These are phyloP conservation scores for Cygnus atratus DNA, from an alignment of 2,113 vertebrate species.

Conservation along the genomic window DNA sequence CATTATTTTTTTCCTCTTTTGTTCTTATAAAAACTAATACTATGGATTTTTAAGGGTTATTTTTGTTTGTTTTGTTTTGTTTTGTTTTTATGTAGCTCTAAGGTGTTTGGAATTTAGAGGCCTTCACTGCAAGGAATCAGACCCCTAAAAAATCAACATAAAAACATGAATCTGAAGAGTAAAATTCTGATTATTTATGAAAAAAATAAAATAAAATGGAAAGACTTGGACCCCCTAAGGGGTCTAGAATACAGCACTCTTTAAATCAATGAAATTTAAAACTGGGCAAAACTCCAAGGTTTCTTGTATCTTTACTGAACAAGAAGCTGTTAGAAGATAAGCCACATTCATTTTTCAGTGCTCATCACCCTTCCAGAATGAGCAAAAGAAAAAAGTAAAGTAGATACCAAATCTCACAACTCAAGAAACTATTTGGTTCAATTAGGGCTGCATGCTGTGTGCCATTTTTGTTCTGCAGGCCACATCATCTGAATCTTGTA, in stretches of 20 bases:
- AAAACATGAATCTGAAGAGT: background rate
- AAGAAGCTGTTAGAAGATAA: background rate
- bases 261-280: background rate
- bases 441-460: rapidly evolving
- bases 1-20: background rate
- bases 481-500: background rate
- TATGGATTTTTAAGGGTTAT: background rate
- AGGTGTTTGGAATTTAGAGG: background rate
- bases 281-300: background rate
- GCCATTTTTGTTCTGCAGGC: background rate
- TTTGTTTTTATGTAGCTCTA: background rate
- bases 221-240: background rate
- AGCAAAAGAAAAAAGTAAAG: background rate
- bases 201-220: background rate
- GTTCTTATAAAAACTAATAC: background rate
- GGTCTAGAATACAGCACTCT: background rate
- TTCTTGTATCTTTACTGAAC: background rate
- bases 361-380: background rate
- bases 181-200: background rate
- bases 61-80: background rate
- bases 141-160: background rate
- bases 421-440: background rate
- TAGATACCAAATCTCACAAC: background rate
- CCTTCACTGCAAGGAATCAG: background rate
- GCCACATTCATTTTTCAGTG: background rate